Evolutionary conservation across 1,140 invertebrate species (phyloP), one percentile per base, ranked within the genome.

Genomic region (Drosophila nebulosa): DNA sequence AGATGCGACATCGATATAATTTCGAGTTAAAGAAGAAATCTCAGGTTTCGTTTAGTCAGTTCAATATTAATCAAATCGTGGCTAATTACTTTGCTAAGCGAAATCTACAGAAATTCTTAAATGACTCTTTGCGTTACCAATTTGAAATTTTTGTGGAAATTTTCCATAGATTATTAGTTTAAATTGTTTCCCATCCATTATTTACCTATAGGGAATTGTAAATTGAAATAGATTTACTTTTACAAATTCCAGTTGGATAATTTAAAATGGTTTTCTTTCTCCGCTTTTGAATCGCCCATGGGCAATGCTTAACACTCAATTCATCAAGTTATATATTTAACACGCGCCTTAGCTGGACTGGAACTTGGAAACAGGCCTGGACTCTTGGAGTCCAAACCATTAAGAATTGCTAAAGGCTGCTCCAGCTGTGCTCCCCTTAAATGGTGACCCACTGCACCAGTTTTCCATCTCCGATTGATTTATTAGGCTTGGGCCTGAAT

Each of bases 321-420:
- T 84, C 83, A 85, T 78, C 74, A 86, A 85, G 81, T 86, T 81
- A 85, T 85, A 86, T 85, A 85, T 86, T 81, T 69, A 86, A 85
- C 81, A 85, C 80, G 80, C 65, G 80, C 62, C 61, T 26, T n/a
- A 21, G 36, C 42, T 42, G 27, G 18, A 46, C 69, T 46, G 39
- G 16, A 18, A 21, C 39, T 46, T 18, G 39, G 39, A 10, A 46
- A 7, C 18, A 32, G 39, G 39, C 39, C 70, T 59, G 72, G 62
- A 66, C 59, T 61, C 46, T 39, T 30, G 14, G 7, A 46, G 71
- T 65, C 58, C 56, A 52, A 55, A 60, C 69, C 78, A 86, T 86
- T 88, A 86, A 81, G 83, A 78, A 74, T 60, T 60, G 52, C 65
- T 53, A 55, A 18, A 27, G 39, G 68, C 36, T 36, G 22, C 57